A percentile compares a stretch with the other conserved stretches of the same genome.
phyloP scores from a whole-genome alignment of 1,140 invertebrate species.

The Drosophila nebulosa region DNA sequence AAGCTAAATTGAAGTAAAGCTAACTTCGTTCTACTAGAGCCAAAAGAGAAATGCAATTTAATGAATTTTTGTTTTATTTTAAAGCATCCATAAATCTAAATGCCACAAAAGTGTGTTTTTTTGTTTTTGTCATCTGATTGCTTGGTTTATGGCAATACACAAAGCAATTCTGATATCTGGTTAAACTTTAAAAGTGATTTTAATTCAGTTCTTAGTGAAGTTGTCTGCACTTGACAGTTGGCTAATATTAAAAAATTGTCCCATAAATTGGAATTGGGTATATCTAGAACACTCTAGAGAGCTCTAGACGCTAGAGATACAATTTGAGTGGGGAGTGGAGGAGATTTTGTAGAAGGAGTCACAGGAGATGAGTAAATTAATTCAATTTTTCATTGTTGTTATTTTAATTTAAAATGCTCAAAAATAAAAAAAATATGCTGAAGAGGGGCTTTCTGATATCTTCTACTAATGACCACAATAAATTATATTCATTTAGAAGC shows the following conservation, averaged over 20 bases:
- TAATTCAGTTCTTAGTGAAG: neutral
- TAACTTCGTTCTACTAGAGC: too few species aligned
- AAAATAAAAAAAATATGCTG: neutral
- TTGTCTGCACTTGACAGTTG: neutral
- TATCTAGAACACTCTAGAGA: neutral
- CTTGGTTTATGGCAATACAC: neutral
- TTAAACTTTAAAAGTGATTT: neutral
- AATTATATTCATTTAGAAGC: constrained; percentile 76
- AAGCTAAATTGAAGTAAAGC: too few species aligned
- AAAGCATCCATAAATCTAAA: too few species aligned
- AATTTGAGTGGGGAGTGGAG: too few species aligned
- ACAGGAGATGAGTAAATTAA: too few species aligned
- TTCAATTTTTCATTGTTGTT: neutral
- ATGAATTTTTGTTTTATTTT: too few species aligned
- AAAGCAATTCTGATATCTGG: too few species aligned
- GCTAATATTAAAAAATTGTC: neutral
- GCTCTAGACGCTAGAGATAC: too few species aligned
- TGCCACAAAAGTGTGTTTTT: neutral
- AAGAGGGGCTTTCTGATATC: neutral
- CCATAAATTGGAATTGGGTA: neutral
- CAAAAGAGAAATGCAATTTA: too few species aligned
- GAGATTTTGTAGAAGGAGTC: too few species aligned
- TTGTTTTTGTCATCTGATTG: neutral
- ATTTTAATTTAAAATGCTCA: neutral
- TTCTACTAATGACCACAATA: constrained; percentile 69